Evolutionary conservation across 2,113 vertebrate genomes (phyloP), one percentile per base, ranked within the genome.

Genomic region (Calidris pygmaea): DNA sequence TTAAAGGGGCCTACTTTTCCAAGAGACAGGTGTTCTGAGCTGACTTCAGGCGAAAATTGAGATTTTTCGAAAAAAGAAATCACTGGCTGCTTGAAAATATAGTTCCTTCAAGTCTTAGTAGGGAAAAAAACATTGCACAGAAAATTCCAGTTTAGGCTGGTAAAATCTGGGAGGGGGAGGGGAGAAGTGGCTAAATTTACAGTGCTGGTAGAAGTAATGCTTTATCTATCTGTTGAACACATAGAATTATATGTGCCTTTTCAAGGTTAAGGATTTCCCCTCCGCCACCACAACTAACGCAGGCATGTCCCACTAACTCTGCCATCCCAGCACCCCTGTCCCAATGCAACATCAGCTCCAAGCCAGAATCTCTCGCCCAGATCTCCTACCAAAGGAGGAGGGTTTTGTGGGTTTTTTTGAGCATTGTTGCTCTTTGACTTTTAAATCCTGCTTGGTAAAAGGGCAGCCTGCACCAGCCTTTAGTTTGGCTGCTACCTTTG

Each of bases 1-100:
- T 96, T 93, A 89, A 89, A 95, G 85, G 87, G 71, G 81, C 71
- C 77, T 75, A 32, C 32, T 70, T 91, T 91, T 89, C 66, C 74
- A 70, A 68, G 71, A 75, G 35, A 65, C 93, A 94, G 87, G 87
- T 96, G 89, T 59, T 95, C n/a, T 30, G 79, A 66, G 72, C 70
- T 90, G 74, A 59, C 81, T 90, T 63, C 19, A 18, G 62, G 43
- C 50, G 10, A 71, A 89, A 95, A 74, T 1, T 2, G 58, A 83
- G 71, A 70, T 72, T 89, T 81, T 91, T 18, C 45, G 19, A 43
- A 45, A 56, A 58, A 72, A 62, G 5, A 26, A 68, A 34, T 67
- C 21, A 72, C 39, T 72, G 45, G 8, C 27, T 87, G 27, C 77
- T 79, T 76, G 52, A 78, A 96, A 94, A 89, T 29, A 35, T 6